Evolutionary conservation across 2,888 invertebrate genomes (phyloP).

Genomic region (Acronicta aceris): DNA sequence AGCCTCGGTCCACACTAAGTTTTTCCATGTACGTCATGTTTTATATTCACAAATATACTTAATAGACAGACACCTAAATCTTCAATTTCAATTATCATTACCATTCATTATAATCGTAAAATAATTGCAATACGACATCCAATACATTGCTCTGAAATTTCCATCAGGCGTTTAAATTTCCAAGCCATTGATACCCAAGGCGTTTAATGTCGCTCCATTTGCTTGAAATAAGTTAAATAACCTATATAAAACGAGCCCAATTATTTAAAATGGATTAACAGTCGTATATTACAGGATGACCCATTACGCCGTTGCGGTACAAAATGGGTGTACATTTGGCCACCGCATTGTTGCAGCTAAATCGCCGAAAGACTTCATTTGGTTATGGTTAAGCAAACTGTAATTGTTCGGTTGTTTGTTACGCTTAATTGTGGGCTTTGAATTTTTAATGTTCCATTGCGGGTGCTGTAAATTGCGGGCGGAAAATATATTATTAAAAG

Average conservation of each 20-base stretch:
- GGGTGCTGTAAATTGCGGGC: slow-evolving; percentile 31
- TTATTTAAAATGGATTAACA: slow-evolving; percentile 68
- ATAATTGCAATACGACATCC: neutral
- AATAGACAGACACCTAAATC: too few species aligned
- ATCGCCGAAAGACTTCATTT: slow-evolving; percentile 62
- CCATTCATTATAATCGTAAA: neutral
- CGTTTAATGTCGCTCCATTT: slow-evolving; percentile 12
- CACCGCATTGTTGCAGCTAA: slow-evolving; percentile 55
- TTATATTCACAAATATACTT: too few species aligned
- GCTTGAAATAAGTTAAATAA: slow-evolving; percentile 30
- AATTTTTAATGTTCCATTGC: slow-evolving; percentile 49
- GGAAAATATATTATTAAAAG: slow-evolving; percentile 11
- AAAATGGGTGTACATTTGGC: slow-evolving; percentile 59
- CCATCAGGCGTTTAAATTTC: slow-evolving; percentile 39
- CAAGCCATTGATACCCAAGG: slow-evolving; percentile 7
- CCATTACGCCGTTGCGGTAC: slow-evolving; percentile 54
- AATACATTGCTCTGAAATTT: slow-evolving; percentile 32
- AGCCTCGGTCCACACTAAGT: too few species aligned
- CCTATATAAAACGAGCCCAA: slow-evolving; percentile 53
- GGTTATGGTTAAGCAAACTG: slow-evolving; percentile 53
- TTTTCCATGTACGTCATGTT: too few species aligned
- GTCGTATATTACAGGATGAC: slow-evolving; percentile 56
- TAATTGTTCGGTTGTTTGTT: slow-evolving; percentile 43
- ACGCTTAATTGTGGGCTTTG: slow-evolving; percentile 42
- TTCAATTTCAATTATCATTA: too few species aligned